Evolutionary conservation across 2,888 invertebrate species (phyloP).

Genomic region (Drosophila merina): DNA sequence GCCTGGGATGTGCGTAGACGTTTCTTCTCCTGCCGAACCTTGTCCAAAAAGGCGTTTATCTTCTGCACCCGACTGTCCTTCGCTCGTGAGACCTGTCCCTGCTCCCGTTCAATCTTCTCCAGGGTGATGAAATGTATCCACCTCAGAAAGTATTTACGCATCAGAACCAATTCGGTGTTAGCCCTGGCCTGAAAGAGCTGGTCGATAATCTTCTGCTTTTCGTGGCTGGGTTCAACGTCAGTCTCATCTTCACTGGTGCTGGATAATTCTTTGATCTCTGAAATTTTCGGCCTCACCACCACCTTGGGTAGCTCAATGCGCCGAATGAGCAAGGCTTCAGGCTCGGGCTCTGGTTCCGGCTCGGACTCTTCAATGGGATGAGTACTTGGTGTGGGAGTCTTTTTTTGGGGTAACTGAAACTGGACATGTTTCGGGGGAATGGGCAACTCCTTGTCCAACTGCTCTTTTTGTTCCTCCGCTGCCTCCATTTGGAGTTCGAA

Average conservation of each 20-base stretch:
- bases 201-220: slow-evolving; percentile 79
- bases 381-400: slow-evolving; percentile 22
- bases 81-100: slow-evolving; percentile 53
- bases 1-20: slow-evolving; percentile 46
- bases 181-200: slow-evolving; percentile 72
- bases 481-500: slow-evolving; percentile 79
- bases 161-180: slow-evolving; percentile 48
- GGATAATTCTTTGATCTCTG: slow-evolving; percentile 1
- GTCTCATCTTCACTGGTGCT: slow-evolving; percentile 44
- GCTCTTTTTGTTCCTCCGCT: slow-evolving; percentile 65
- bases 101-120: slow-evolving; percentile 81
- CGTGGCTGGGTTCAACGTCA: slow-evolving; percentile 53
- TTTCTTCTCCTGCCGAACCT: slow-evolving; percentile 81
- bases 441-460: slow-evolving; percentile 23
- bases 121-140: slow-evolving; percentile 83
- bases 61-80: slow-evolving; percentile 77
- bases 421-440: slow-evolving; percentile 53
- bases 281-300: slow-evolving; percentile 45
- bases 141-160: slow-evolving; percentile 81
- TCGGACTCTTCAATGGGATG: slow-evolving; percentile 17
- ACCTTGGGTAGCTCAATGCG: slow-evolving; percentile 70
- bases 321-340: slow-evolving; percentile 60
- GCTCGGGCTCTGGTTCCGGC: slow-evolving; percentile 6
- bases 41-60: slow-evolving; percentile 82
- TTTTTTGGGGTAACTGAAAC: slow-evolving; percentile 53